Percentiles rank a stretch among this genome's conserved stretches.
phyloP scores from a whole-genome alignment of 2,113 vertebrate genomes.

The Otus sunia region DNA sequence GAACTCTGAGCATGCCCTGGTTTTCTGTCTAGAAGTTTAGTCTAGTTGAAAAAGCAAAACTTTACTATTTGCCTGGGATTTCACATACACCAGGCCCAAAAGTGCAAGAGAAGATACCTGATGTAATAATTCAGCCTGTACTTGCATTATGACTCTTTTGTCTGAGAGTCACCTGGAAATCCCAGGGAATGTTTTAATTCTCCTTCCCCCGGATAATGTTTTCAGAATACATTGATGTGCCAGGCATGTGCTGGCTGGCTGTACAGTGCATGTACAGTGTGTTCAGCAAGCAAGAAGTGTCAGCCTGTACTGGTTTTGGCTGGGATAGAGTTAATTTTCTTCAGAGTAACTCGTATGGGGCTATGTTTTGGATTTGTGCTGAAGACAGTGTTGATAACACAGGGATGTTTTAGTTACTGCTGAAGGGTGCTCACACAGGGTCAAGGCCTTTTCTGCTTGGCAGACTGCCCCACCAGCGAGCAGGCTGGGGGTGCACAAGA shows the following conservation, averaged over 20 bases:
- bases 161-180: not conserved
- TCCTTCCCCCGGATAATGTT: not conserved
- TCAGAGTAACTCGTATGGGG: not conserved
- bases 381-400: not conserved
- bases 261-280: rapidly evolving
- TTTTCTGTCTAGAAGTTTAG: not conserved
- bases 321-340: not conserved
- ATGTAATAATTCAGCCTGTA: not conserved
- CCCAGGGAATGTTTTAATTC: not conserved
- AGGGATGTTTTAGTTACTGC: not conserved
- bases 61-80: not conserved
- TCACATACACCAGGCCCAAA: not conserved
- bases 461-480: rapidly evolving
- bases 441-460: not conserved
- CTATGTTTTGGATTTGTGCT: not conserved
- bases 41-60: not conserved
- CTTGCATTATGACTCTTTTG: not conserved
- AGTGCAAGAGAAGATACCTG: not conserved
- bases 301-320: not conserved
- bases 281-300: not conserved
- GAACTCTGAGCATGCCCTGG: not conserved
- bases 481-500: not conserved
- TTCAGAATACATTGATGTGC: not conserved
- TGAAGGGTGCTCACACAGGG: not conserved
- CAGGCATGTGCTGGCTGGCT: not conserved